Evolutionary conservation across 2,797 vertebrate species (phyloP).

Genomic region (Tokudaia tokunoshimensis): DNA sequence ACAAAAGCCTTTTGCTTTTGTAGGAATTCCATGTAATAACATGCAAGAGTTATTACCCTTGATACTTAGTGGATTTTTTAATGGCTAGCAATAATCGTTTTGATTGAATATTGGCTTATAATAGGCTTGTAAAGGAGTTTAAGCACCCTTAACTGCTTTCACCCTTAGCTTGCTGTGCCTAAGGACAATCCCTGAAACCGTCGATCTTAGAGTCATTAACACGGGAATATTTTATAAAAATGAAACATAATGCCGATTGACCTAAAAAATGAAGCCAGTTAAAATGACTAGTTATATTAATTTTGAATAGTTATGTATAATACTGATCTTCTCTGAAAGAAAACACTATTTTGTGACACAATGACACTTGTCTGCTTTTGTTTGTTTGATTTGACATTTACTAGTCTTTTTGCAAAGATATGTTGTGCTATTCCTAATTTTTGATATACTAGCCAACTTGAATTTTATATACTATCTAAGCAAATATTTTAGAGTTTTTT

Average conservation of each 20-base stretch:
- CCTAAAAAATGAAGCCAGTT: constrained; percentile 66
- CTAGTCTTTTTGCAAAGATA: constrained; percentile 17
- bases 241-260: constrained; percentile 68
- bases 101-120: constrained; percentile 88
- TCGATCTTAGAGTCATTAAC: constrained; percentile 83
- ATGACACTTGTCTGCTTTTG: neutral
- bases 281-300: constrained; percentile 66
- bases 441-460: constrained; percentile 30
- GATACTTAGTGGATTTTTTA: constrained; percentile 88
- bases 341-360: constrained; percentile 41
- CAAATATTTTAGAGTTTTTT: constrained; percentile 51
- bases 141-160: constrained; percentile 83
- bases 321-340: constrained; percentile 57
- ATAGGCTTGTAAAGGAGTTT: constrained; percentile 86
- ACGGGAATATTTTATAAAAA: constrained; percentile 79
- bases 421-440: constrained; percentile 28
- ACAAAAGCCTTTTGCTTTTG: constrained; percentile 87
- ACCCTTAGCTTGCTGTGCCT: constrained; percentile 71
- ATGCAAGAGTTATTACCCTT: constrained; percentile 90
- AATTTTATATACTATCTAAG: constrained; percentile 8
- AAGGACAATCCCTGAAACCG: constrained; percentile 72
- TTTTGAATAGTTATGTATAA: constrained; percentile 63
- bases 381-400: constrained; percentile 47
- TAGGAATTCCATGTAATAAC: constrained; percentile 90
- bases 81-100: constrained; percentile 87